phyloP scores from a whole-genome alignment of 2,888 invertebrate species.

The Hydroisotoma schaefferi region DNA sequence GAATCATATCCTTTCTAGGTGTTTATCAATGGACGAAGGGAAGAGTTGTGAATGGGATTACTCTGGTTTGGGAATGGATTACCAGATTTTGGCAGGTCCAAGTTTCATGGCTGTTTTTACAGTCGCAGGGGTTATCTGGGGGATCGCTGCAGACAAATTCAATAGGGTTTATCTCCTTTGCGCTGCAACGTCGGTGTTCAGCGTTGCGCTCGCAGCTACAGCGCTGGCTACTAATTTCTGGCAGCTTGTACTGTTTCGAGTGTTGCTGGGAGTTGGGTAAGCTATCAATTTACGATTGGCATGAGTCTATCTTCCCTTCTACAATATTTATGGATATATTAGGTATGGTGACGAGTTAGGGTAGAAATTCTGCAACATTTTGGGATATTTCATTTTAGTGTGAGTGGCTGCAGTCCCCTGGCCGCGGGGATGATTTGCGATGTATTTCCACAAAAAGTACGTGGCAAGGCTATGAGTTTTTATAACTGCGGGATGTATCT shows the following conservation, averaged over 20 bases:
- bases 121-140: slow-evolving; percentile 77
- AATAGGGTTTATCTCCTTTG: slow-evolving; percentile 67
- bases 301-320: no score
- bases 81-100: slow-evolving; percentile 87
- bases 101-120: slow-evolving; percentile 90
- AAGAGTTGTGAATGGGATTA: slow-evolving; percentile 90
- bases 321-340: no score
- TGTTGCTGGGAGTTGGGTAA: slow-evolving; percentile 82
- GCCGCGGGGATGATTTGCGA: slow-evolving; percentile 80
- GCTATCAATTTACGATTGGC: no score
- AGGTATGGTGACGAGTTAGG: not conserved
- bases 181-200: slow-evolving; percentile 74
- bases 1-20: no score
- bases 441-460: slow-evolving; percentile 58
- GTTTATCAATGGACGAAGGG: no score
- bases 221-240: slow-evolving; percentile 80
- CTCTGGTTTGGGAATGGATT: slow-evolving; percentile 85
- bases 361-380: not conserved
- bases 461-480: slow-evolving; percentile 83
- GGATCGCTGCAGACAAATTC: slow-evolving; percentile 71
- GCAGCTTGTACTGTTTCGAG: slow-evolving; percentile 80
- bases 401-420: slow-evolving; percentile 81
- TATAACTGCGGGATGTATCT: slow-evolving; percentile 96
- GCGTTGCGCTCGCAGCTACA: slow-evolving; percentile 77
- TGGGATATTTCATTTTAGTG: slow-evolving; percentile 58